Evolutionary conservation across 2,888 invertebrate genomes (phyloP).

Genomic region (Therioaphis trifolii): DNA sequence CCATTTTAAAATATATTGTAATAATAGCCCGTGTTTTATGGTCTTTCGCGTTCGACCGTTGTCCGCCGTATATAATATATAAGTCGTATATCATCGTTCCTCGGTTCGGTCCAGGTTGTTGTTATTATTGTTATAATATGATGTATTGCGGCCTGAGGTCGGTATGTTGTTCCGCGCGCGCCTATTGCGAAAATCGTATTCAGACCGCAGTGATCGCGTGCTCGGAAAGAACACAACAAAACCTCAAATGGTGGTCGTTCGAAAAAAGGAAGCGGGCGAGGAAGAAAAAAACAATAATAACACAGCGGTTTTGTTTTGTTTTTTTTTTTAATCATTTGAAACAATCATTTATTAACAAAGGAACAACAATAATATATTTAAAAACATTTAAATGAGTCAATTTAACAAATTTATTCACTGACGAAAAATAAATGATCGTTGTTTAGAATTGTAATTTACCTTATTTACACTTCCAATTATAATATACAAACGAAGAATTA

Average conservation of each 20-base stretch:
- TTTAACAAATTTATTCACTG: slow-evolving; percentile 60
- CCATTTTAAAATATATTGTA: neutral
- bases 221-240: neutral
- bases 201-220: slow-evolving; percentile 33
- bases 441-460: slow-evolving; percentile 55
- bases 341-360: slow-evolving; percentile 63
- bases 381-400: slow-evolving; percentile 61
- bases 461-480: slow-evolving; percentile 56
- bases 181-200: slow-evolving; percentile 23
- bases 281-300: neutral
- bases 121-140: too few species aligned
- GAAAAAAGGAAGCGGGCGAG: too few species aligned
- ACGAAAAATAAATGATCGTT: slow-evolving; percentile 62
- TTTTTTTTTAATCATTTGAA: slow-evolving; percentile 56
- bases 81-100: neutral
- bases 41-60: neutral
- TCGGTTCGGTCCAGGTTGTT: neutral
- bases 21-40: neutral
- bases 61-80: neutral
- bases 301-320: slow-evolving; percentile 1
- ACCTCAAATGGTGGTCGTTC: too few species aligned
- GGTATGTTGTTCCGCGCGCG: neutral
- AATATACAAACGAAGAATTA: slow-evolving; percentile 54
- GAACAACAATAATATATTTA: slow-evolving; percentile 63
- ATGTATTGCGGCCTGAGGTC: neutral